A percentile compares a stretch with the other conserved stretches of the same genome.
Evolutionary conservation across 2,113 vertebrate genomes (phyloP).

Genomic region (Aegotheles bennettii): DNA sequence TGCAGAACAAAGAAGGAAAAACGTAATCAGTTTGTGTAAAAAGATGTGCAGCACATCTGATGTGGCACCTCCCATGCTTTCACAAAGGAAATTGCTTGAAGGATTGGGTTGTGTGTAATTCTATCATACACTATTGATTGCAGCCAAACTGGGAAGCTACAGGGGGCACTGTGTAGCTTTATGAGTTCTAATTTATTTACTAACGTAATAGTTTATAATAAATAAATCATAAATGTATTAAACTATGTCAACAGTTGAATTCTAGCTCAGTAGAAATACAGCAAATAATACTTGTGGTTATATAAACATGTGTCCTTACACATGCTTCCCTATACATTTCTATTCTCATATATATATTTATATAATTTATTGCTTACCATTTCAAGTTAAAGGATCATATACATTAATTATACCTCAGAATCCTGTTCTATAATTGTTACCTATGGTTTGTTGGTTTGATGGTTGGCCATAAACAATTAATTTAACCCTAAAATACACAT

Average conservation of each 20-base stretch:
- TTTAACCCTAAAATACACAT: neutral
- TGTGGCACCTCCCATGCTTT: neutral
- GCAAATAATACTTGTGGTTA: neutral
- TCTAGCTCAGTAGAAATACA: neutral
- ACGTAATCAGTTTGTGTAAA: neutral
- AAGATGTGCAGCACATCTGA: neutral
- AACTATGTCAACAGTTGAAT: neutral
- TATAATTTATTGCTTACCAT: neutral
- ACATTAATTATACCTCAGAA: neutral
- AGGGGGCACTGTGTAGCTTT: neutral
- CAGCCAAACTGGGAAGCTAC: neutral
- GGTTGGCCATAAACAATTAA: neutral
- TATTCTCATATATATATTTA: neutral
- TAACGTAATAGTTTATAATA: neutral
- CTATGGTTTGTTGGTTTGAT: neutral
- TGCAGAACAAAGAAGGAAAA: slow-evolving; percentile 16
- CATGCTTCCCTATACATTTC: neutral
- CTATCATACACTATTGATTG: neutral
- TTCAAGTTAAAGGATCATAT: neutral
- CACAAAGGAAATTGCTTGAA: neutral
- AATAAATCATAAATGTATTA: neutral
- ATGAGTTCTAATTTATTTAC: neutral
- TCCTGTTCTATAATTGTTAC: neutral
- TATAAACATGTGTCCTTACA: neutral
- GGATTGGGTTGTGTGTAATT: neutral